Evolutionary conservation across 2,888 invertebrate species (phyloP).

Genomic region (Notodonta ziczac): DNA sequence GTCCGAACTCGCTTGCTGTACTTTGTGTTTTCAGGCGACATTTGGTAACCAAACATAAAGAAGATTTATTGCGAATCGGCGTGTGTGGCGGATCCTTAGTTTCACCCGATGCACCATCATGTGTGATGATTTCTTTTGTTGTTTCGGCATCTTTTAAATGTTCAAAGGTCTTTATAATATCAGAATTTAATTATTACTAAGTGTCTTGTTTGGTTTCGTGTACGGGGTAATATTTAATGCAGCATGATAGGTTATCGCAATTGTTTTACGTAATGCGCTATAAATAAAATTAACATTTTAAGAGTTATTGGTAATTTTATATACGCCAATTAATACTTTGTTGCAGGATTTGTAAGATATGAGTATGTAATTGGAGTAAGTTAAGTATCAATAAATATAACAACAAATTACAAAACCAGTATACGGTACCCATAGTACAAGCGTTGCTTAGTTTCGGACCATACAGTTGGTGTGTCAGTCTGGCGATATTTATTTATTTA

Average conservation of each 20-base stretch:
- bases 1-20: constrained; percentile 64
- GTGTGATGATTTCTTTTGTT: constrained; percentile 48
- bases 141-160: constrained; percentile 27
- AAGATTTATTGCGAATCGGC: constrained; percentile 73
- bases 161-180: constrained; percentile 2
- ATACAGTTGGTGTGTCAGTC: too few relatives aligned
- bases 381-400: constrained; percentile 23
- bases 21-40: constrained; percentile 63
- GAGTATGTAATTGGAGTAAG: constrained; percentile 25
- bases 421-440: too few relatives aligned
- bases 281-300: not conserved
- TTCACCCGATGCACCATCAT: constrained; percentile 48
- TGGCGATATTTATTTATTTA: too few relatives aligned
- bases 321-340: constrained; percentile 18
- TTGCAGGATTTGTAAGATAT: constrained; percentile 15
- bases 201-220: too few relatives aligned
- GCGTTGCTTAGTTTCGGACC: too few relatives aligned
- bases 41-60: constrained; percentile 74
- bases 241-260: too few relatives aligned
- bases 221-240: too few relatives aligned
- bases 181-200: too few relatives aligned
- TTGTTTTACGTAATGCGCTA: too few relatives aligned
- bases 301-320: not conserved
- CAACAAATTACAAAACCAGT: constrained; percentile 20
- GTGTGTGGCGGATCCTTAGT: constrained; percentile 65